These are phyloP conservation scores for Onthophagus taurus DNA, from an alignment of 1,140 invertebrate species.

Conservation along the genomic window DNA sequence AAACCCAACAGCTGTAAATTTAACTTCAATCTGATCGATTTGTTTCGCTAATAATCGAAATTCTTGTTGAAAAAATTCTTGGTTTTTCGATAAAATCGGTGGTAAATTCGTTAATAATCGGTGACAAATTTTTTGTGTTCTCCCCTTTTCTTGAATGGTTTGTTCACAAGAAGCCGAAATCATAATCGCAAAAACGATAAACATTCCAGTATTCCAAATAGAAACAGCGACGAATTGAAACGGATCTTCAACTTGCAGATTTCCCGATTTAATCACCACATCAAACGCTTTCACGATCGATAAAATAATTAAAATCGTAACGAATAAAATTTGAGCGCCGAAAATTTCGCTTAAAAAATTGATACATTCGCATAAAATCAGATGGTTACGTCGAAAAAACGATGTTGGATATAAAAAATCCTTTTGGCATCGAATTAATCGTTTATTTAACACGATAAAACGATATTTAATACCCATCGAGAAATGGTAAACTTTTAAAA, in stretches of 20 bases:
- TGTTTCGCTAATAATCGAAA: not conserved
- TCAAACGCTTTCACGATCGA: not conserved
- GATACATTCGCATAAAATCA: not conserved
- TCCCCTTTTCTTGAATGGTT: not conserved
- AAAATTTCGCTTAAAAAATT: not conserved
- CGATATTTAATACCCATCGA: slow-evolving; percentile 1
- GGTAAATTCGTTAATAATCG: not conserved
- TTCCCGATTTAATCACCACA: not conserved
- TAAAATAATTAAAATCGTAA: not conserved
- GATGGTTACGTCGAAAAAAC: not conserved
- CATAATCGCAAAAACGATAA: slow-evolving; percentile 10
- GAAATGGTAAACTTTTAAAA: slow-evolving; percentile 2
- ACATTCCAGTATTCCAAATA: slow-evolving; percentile 3
- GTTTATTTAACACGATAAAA: not conserved
- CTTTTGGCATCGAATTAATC: not conserved
- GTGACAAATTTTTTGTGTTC: slow-evolving; percentile 5
- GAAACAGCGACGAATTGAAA: not conserved
- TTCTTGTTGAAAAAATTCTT: not conserved
- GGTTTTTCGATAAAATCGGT: not conserved
- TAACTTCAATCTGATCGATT: not conserved
- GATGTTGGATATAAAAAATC: not conserved
- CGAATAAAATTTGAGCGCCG: not conserved
- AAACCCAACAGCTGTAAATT: slow-evolving; percentile 2
- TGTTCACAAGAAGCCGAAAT: slow-evolving; percentile 4
- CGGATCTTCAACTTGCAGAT: not conserved